Conservation (phyloP, 2,113 vertebrate species). For the Cnemophilus loriae region DNA sequence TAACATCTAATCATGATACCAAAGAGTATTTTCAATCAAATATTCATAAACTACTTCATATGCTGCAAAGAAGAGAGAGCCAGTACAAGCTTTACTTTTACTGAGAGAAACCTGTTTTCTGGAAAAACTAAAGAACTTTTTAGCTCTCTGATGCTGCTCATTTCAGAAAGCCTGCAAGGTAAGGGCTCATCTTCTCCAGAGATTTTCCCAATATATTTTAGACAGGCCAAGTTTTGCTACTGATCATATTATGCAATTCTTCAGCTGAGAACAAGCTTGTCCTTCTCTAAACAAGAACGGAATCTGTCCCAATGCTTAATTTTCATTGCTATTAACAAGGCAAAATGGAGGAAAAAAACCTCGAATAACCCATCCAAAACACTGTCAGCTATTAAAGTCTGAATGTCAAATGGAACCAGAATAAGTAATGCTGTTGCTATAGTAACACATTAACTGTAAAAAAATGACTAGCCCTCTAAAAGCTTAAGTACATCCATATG, state of each 20-base stretch:
- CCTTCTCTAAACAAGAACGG: not conserved
- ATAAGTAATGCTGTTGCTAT: not conserved
- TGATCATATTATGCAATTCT: not conserved
- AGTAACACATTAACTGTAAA: not conserved
- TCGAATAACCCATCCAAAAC: not conserved
- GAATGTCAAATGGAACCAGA: slow-evolving; percentile 19
- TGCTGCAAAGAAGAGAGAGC: not conserved
- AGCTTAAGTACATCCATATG: slow-evolving; percentile 56
- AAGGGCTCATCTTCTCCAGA: not conserved
- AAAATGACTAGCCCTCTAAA: slow-evolving; percentile 5
- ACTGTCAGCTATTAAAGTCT: not conserved
- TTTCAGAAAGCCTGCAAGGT: not conserved
- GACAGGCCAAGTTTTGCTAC: not conserved
- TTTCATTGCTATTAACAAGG: not conserved
- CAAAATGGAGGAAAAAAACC: not conserved
- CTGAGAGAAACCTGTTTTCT: not conserved
- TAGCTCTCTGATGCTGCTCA: not conserved
- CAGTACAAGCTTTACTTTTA: not conserved
- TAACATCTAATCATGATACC: not conserved
- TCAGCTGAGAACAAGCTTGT: not conserved
- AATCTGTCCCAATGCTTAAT: not conserved
- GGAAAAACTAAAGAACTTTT: not conserved
- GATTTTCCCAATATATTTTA: not conserved
- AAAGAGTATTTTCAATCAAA: not conserved
- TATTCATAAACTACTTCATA: not conserved